Percentiles rank a stretch among this genome's conserved stretches.
Evolutionary conservation across 2,888 invertebrate species (phyloP).

Genomic region (Pogonocherus hispidulus): DNA sequence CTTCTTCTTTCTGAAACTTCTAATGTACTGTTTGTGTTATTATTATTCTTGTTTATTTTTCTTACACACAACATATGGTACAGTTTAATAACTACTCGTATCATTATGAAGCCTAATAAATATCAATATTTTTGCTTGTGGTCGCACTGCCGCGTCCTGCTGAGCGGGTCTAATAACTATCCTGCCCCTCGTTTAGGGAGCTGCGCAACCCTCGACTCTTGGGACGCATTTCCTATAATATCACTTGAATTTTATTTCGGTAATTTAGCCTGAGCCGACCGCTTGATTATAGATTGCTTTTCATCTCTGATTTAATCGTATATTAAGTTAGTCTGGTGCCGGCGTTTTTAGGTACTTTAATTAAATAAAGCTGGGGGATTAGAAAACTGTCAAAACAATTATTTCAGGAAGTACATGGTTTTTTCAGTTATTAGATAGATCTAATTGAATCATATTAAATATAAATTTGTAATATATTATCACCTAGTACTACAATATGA

Average conservation of each 20-base stretch:
- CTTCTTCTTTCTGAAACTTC: no score
- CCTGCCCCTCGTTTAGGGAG: slow-evolving; percentile 43
- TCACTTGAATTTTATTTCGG: slow-evolving; percentile 61
- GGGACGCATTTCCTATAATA: slow-evolving; percentile 60
- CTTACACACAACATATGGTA: neutral
- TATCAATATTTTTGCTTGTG: neutral
- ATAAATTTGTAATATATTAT: no score
- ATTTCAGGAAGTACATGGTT: neutral
- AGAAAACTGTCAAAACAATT: neutral
- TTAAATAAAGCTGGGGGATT: slow-evolving; percentile 31
- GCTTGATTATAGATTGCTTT: slow-evolving; percentile 55
- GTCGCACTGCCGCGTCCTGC: slow-evolving; percentile 29
- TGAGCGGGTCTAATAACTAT: slow-evolving; percentile 43
- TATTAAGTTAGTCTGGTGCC: slow-evolving; percentile 8
- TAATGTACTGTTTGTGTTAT: no score
- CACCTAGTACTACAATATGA: no score
- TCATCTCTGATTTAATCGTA: slow-evolving; percentile 51
- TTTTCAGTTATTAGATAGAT: no score
- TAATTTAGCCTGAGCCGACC: slow-evolving; percentile 57
- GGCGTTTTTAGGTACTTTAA: slow-evolving; percentile 35
- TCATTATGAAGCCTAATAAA: neutral
- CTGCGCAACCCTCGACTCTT: slow-evolving; percentile 43
- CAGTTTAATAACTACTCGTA: neutral
- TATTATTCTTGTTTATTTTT: no score
- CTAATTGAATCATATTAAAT: no score